Evolutionary conservation across 2,797 vertebrate genomes (phyloP).

Genomic region (Morus bassanus): DNA sequence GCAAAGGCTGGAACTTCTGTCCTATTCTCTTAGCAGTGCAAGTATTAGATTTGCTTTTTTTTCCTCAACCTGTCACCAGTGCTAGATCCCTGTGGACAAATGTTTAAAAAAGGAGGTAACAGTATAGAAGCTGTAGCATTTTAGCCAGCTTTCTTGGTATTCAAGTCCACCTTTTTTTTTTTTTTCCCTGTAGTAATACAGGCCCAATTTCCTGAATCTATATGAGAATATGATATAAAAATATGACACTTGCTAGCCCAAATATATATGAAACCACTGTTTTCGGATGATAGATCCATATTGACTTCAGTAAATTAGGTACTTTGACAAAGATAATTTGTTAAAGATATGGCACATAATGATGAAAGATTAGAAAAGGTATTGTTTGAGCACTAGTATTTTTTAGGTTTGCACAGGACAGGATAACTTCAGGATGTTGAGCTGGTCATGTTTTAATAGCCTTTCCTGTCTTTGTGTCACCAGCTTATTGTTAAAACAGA

Average conservation of each 20-base stretch:
- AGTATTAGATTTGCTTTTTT: background rate
- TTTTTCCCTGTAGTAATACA: background rate
- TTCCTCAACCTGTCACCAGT: background rate
- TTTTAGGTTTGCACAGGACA: background rate
- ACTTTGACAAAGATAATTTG: background rate
- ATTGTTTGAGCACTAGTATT: background rate
- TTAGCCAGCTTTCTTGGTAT: background rate
- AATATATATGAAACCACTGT: background rate
- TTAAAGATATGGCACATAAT: background rate
- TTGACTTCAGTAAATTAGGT: background rate
- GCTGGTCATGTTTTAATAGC: background rate
- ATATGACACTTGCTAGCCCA: background rate
- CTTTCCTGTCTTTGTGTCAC: constrained; percentile 61
- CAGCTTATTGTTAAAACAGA: constrained; percentile 26
- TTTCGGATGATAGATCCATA: background rate
- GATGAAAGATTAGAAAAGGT: background rate
- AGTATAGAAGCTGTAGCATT: background rate
- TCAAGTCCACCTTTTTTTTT: background rate
- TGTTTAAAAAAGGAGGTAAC: background rate
- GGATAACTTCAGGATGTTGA: constrained; percentile 38
- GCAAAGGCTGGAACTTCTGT: background rate
- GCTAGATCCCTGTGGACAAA: background rate
- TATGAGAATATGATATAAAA: background rate
- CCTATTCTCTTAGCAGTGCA: background rate
- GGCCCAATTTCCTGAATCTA: background rate